Base-by-base conservation (phyloP, 2,113 vertebrate genomes). In the Salminus brasiliensis region DNA sequence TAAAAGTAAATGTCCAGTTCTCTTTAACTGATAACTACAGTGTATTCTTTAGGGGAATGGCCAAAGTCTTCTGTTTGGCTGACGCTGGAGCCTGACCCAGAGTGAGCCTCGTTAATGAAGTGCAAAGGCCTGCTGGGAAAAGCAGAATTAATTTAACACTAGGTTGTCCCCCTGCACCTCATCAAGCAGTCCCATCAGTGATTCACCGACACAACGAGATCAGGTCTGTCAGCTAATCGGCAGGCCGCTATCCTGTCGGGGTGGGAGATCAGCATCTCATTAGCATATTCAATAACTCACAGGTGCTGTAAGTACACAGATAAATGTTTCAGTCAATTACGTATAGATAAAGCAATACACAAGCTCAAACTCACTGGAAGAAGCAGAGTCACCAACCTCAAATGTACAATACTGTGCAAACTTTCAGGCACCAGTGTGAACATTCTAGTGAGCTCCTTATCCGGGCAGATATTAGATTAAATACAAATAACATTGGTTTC, bases 61-160 rank as follows among this genome's bases (percentile, higher is more conserved):
- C 27, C 16, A 23, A 62, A 39, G 9, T 32, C 57, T 47, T 1
- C 12, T 34, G 21, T 49, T 29, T 8, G 23, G 18, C 63, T 69
- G 15, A 53, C 9, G 7, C 25, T 57, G 16, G 21, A 49, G 9
- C 55, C 53, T n/a, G 32, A 53, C 45, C 34, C 23, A 7, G 52
- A 34, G 30, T 34, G 41, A 76, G 59, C 9, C 41, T 62, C 1
- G 21, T 34, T 81, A 72, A 75, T 74, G 76, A 81, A 30, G 60
- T 78, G 47, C 29, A 36, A 45, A 57, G 45, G 29, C 43, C 49
- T 81, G 47, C 78, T 77, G 65, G 47, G 78, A 77, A 81, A 78
- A 52, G 32, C 8, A 30, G 74, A 63, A 78, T 75, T 81, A 16
- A 78, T 72, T 81, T 81, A 75, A 74, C 57, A 78, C 60, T 23